phyloP scores from a whole-genome alignment of 2,113 vertebrate species.

The Neolamprologus fasciatus region DNA sequence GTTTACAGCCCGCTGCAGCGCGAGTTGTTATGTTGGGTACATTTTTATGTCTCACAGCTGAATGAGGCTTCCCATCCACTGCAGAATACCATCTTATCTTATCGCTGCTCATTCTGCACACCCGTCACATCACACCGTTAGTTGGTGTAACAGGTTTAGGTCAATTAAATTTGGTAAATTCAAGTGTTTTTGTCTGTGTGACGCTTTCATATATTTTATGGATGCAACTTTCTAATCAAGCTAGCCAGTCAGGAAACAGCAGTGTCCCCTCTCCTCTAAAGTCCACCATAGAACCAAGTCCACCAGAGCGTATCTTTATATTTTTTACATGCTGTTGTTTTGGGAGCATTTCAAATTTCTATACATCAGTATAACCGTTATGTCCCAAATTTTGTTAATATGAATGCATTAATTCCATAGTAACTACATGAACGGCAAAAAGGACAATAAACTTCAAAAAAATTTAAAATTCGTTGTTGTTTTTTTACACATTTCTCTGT shows the following conservation, averaged over 20 bases:
- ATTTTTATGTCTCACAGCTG: neutral
- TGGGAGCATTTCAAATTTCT: neutral
- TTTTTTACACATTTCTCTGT: neutral
- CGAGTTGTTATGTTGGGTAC: neutral
- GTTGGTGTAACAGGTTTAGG: neutral
- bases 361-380: accelerated
- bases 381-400: neutral
- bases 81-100: neutral
- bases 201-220: neutral
- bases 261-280: neutral
- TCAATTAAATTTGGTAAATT: neutral
- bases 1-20: neutral
- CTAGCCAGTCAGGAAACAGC: neutral
- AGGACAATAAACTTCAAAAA: neutral
- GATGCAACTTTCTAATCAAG: neutral
- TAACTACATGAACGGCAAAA: accelerated
- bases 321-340: neutral
- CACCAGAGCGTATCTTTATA: neutral
- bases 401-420: neutral
- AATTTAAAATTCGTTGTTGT: accelerated
- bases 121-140: neutral
- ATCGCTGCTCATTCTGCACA: neutral
- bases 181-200: neutral
- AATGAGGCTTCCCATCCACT: neutral
- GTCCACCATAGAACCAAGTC: neutral